These are phyloP conservation scores for Anguilla obscura DNA, from an alignment of 2,797 vertebrate species.

Conservation along the genomic window DNA sequence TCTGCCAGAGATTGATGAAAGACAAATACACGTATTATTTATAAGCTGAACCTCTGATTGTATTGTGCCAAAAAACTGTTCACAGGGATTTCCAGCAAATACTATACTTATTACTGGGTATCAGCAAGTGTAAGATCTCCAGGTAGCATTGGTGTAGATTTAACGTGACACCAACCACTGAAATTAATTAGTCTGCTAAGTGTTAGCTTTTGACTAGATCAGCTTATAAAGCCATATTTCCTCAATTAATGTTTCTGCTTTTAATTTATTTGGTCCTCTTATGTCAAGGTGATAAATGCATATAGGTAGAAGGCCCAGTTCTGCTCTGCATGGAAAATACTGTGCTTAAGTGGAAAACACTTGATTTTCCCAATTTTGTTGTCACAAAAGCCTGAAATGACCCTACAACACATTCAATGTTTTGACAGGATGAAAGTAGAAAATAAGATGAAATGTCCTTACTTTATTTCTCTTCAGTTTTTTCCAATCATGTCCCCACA, in stretches of 20 bases:
- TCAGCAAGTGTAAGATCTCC: neutral
- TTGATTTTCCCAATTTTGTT: neutral
- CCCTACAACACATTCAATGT: neutral
- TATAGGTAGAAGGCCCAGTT: neutral
- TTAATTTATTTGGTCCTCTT: neutral
- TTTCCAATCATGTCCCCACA: neutral
- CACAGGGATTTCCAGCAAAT: neutral
- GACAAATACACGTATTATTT: neutral
- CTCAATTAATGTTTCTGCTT: neutral
- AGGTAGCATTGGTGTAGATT: neutral
- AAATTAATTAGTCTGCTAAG: neutral
- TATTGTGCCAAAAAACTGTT: neutral
- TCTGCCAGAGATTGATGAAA: neutral
- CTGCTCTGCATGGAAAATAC: neutral
- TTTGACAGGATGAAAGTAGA: neutral
- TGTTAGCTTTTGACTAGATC: neutral
- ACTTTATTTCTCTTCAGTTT: constrained; percentile 10
- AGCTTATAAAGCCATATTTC: neutral
- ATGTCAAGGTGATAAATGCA: neutral
- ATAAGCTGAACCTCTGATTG: neutral
- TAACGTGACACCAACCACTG: neutral
- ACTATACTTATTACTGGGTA: neutral
- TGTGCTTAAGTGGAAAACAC: neutral
- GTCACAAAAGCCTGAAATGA: neutral
- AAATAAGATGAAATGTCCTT: neutral